Conservation (phyloP, 1,140 invertebrate species). For the Polypedilum pembai region DNA sequence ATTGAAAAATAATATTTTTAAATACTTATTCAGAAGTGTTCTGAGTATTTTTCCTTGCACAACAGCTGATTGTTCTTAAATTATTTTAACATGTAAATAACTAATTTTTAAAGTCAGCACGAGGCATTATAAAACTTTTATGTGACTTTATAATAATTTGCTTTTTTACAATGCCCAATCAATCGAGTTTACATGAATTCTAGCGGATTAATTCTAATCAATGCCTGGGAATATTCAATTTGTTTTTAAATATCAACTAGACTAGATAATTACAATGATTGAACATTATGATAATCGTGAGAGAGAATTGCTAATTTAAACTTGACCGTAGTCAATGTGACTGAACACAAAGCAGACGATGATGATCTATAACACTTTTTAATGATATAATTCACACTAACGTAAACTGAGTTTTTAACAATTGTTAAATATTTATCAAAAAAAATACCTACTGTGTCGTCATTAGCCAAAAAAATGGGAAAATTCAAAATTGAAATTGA, state of each 20-base stretch:
- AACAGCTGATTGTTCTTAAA: too few relatives aligned
- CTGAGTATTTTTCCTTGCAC: too few relatives aligned
- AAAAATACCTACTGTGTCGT: too few relatives aligned
- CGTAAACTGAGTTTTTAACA: not conserved
- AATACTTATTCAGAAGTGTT: too few relatives aligned
- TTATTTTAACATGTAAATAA: too few relatives aligned
- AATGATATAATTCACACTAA: not conserved
- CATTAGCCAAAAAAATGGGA: too few relatives aligned
- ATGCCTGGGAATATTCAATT: not conserved
- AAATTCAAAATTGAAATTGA: too few relatives aligned
- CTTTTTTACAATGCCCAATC: not conserved
- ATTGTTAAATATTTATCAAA: not conserved
- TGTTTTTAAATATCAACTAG: not conserved
- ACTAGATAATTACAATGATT: not conserved
- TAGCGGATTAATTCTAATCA: not conserved
- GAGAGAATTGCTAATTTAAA: not conserved
- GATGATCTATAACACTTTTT: not conserved
- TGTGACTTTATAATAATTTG: too few relatives aligned
- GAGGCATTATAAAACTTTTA: too few relatives aligned
- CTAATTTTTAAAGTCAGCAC: too few relatives aligned
- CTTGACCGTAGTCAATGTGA: constrained; percentile 1
- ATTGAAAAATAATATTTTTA: too few relatives aligned
- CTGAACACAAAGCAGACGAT: not conserved
- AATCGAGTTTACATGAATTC: not conserved
- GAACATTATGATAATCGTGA: not conserved